Conservation (phyloP, 2,888 invertebrate species). For the Thereva unica region DNA sequence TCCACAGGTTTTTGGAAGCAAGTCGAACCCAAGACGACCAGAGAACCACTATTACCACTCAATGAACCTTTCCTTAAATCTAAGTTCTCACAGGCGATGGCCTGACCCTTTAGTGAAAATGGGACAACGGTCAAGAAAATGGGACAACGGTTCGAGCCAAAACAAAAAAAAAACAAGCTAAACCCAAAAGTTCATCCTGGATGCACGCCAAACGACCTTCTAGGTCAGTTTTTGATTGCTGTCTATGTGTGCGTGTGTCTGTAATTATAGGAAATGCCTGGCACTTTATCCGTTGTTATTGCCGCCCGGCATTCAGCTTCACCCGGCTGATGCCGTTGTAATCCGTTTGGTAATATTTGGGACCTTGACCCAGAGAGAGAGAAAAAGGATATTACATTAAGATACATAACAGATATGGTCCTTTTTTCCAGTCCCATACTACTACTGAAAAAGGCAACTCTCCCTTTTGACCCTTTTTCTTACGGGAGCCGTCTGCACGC, state of each 20-base stretch:
- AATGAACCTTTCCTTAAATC: slow-evolving; percentile 28
- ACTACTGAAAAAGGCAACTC: slow-evolving; percentile 25
- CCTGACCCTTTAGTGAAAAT: slow-evolving; percentile 38
- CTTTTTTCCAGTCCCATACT: slow-evolving; percentile 27
- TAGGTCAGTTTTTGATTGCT: slow-evolving; percentile 26
- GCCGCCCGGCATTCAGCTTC: slow-evolving; percentile 6
- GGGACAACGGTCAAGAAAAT: slow-evolving; percentile 39
- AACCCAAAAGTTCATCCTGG: slow-evolving; percentile 33
- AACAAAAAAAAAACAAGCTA: slow-evolving; percentile 13
- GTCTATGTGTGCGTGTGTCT: slow-evolving; percentile 10
- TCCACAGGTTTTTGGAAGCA: neutral
- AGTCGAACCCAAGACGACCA: slow-evolving; percentile 4
- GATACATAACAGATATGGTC: slow-evolving; percentile 29
- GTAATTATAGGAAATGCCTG: slow-evolving; percentile 31
- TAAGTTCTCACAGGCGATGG: neutral
- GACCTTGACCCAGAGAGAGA: slow-evolving; percentile 41
- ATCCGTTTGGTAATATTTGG: slow-evolving; percentile 39
- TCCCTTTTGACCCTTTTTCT: slow-evolving; percentile 32
- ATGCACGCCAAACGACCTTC: slow-evolving; percentile 30
- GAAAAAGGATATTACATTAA: slow-evolving; percentile 35
- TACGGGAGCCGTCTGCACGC: slow-evolving; percentile 19
- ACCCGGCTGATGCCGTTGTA: slow-evolving; percentile 28
- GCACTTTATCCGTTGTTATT: slow-evolving; percentile 6
- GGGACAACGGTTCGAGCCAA: slow-evolving; percentile 24
- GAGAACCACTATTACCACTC: neutral